Evolutionary conservation across 2,888 invertebrate species (phyloP), one percentile per base, ranked within the genome.

Genomic region (Sinelater perroti): DNA sequence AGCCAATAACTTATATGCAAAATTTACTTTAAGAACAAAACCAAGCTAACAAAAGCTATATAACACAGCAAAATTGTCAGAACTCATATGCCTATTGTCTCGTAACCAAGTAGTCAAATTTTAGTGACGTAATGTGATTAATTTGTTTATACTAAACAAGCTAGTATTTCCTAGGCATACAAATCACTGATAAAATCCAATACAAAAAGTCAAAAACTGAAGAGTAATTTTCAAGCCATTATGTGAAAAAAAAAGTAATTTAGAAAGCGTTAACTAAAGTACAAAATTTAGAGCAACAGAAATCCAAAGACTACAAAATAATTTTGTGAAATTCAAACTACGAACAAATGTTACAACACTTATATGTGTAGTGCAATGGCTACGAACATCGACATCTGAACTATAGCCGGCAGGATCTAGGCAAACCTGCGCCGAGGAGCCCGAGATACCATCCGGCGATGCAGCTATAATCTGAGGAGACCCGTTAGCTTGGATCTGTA

Each of bases 341-440:
- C 35, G 44, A 60, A 57, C 50, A 61, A 45, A 63, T 63, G 61
- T 62, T 63, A 65, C 63, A 66, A 69, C 53, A 63, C 59, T 49
- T 52, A 66, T 66, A 64, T 54, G 60, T 61, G 47, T 53, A 55
- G 60, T 63, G 61, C 51, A 62, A 60, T 40, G 40, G 21, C 71
- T 81, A 81, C 86, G 81, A 86, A 89, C 88, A 84, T 89, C 88
- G 75, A 88, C 87, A 77, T 89, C 88, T 85, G 85, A 73, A 85
- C 84, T 87, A 88, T 87, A 83, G 73, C 78, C 78, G 62, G 77
- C 76, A 68, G 87, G 86, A 77, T 88, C 88, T 79, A 89, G 86
- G 88, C 89, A 89, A 81, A 89, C 88, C 84, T 89, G 89, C 75
- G 86, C 85, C 64, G 84, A 79, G 45, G 78, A 74, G 65, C 76